These are phyloP conservation scores for Anastatus disparis DNA, from an alignment of 1,140 invertebrate species.

Conservation along the genomic window DNA sequence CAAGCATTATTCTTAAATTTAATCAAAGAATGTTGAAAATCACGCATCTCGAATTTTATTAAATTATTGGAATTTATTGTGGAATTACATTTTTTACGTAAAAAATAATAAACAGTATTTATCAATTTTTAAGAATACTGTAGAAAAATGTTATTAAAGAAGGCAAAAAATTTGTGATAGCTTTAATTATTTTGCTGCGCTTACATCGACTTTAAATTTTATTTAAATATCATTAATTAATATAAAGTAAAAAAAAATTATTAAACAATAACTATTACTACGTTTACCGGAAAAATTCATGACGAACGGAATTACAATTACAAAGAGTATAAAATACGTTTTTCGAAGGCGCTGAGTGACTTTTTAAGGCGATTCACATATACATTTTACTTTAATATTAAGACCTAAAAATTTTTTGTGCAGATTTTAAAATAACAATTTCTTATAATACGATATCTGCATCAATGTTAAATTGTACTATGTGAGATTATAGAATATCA, in stretches of 20 bases:
- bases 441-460: too few species aligned
- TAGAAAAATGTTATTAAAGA: too few species aligned
- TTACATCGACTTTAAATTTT: too few species aligned
- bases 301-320: constrained; percentile 8
- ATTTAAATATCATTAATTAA: not conserved
- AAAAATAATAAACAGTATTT: too few species aligned
- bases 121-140: too few species aligned
- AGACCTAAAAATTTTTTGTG: too few species aligned
- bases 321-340: constrained; percentile 8
- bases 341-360: constrained; percentile 26
- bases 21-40: not conserved
- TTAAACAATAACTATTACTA: not conserved
- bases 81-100: not conserved
- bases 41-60: constrained; percentile 10
- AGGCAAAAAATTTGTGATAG: too few species aligned
- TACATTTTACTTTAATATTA: too few species aligned
- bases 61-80: constrained; percentile 13
- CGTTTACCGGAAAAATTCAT: not conserved
- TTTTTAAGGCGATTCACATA: not conserved
- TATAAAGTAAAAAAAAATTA: not conserved
- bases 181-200: too few species aligned
- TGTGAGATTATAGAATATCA: too few species aligned
- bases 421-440: too few species aligned
- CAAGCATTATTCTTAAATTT: constrained; percentile 16
- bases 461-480: too few species aligned